A percentile compares a stretch with the other conserved stretches of the same genome.
These are phyloP conservation scores for Podabrus alpinus DNA, from an alignment of 2,888 invertebrate species.

Conservation along the genomic window DNA sequence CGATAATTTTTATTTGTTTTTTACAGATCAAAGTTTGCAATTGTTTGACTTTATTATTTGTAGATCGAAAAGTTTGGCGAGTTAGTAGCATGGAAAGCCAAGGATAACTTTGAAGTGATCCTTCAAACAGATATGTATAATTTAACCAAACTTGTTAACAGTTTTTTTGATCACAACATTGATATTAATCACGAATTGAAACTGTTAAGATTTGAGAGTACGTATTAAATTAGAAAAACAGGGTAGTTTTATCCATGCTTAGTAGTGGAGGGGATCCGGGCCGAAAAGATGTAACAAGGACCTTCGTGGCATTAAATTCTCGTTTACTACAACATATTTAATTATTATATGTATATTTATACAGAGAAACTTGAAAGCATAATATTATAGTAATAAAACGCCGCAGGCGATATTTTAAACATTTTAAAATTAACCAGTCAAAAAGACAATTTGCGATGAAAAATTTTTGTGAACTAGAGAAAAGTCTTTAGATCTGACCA, in stretches of 20 bases:
- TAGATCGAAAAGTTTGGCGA: slow-evolving; percentile 81
- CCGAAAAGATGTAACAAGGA: not conserved
- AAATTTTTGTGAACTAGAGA: no score
- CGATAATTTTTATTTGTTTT: not conserved
- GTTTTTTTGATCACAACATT: slow-evolving; percentile 72
- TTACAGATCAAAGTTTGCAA: not conserved
- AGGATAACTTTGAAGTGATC: slow-evolving; percentile 74
- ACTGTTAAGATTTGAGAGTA: slow-evolving; percentile 78
- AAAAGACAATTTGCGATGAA: no score
- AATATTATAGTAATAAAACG: no score
- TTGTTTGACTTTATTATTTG: slow-evolving; percentile 34
- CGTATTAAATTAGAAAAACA: slow-evolving; percentile 49
- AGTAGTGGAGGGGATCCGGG: not conserved
- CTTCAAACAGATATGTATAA: slow-evolving; percentile 78
- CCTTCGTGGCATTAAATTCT: not conserved
- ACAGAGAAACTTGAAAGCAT: no score
- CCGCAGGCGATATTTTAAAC: no score
- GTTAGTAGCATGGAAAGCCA: slow-evolving; percentile 79
- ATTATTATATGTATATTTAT: no score
- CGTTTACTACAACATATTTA: no score
- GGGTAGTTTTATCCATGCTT: not conserved
- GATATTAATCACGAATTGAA: slow-evolving; percentile 78
- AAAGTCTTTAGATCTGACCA: no score
- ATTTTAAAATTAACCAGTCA: no score
- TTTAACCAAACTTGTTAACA: slow-evolving; percentile 72